Evolutionary conservation across 2,888 invertebrate genomes (phyloP).

Genomic region (Scaptomyza tumidula): DNA sequence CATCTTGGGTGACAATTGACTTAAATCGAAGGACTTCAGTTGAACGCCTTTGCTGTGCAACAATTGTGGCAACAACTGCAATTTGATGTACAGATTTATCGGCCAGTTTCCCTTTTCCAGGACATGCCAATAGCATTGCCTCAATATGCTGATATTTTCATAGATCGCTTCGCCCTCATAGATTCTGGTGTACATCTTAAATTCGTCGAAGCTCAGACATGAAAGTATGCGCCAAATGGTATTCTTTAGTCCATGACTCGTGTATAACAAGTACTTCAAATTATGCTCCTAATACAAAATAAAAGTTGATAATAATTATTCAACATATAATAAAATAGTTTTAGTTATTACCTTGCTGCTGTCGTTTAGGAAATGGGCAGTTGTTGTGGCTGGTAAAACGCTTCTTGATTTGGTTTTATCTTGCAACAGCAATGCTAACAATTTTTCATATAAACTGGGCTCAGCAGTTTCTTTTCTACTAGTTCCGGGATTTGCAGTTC

Average conservation of each 20-base stretch:
- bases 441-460: not conserved
- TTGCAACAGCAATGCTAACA: not conserved
- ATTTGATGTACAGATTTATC: conserved; percentile 39
- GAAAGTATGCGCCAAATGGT: conserved; percentile 56
- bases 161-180: conserved; percentile 30
- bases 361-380: conserved; percentile 23
- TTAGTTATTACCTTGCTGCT: conserved; percentile 30
- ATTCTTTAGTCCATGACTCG: conserved; percentile 36
- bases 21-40: conserved; percentile 31
- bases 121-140: conserved; percentile 36
- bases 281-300: conserved; percentile 47
- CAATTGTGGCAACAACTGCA: conserved; percentile 33
- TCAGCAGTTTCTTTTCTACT: not conserved
- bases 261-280: conserved; percentile 46
- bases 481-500: not conserved
- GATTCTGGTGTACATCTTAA: conserved; percentile 49
- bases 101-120: conserved; percentile 59
- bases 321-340: not conserved
- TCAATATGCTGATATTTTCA: conserved; percentile 11
- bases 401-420: not conserved
- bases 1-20: conserved; percentile 60
- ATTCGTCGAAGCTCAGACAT: conserved; percentile 42
- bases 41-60: conserved; percentile 53
- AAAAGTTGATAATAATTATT: not conserved
- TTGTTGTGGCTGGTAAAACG: not conserved